Base-by-base conservation (phyloP, 2,113 vertebrate species). In the Sebastes schlegelii region DNA sequence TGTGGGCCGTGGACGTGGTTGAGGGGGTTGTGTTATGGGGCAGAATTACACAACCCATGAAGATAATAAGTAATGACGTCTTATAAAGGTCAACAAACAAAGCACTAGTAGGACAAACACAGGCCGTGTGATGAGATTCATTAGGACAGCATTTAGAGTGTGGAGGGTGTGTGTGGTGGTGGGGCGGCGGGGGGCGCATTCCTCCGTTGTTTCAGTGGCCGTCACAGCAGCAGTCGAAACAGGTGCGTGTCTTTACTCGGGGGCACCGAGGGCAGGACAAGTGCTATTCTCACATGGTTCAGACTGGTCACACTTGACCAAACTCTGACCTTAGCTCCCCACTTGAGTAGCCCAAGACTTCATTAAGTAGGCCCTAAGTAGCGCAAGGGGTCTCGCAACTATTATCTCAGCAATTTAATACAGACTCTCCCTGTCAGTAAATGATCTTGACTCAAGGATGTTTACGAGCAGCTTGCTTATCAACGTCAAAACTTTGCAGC, bases 61-160 rank as follows among this genome's bases (percentile, higher is more conserved):
- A 79, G 83, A 88, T 94, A 91, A 95, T 79, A 82, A 84, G 88
- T 45, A 84, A 81, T 64, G 91, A 86, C 92, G 77, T 91, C 84
- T 84, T 65, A 72, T 88, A 91, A 95, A 94, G 92, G 94, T 94
- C 92, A 93, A 80, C 90, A 92, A 93, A 92, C 92, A 92, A 91
- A 86, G 82, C 86, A 73, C 51, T 40, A 84, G 80, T 76, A 80
- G 85, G 80, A 82, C 84, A 79, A 91, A 90, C 60, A 71, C 26
- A 66, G 85, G 87, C 82, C 9, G 58, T 72, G 82, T 87, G 92
- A 92, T 88, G 90, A 75, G 90, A 93, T 91, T 82, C 88, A 89
- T 88, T 79, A 89, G 84, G 92, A 93, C 91, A 85, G 87, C 85
- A 40, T 8, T 45, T 85, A 80, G 85, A 76, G 79, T 3, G 23